These are phyloP conservation scores for Nephotettix cincticeps DNA, from an alignment of 1,140 invertebrate species.

Conservation along the genomic window DNA sequence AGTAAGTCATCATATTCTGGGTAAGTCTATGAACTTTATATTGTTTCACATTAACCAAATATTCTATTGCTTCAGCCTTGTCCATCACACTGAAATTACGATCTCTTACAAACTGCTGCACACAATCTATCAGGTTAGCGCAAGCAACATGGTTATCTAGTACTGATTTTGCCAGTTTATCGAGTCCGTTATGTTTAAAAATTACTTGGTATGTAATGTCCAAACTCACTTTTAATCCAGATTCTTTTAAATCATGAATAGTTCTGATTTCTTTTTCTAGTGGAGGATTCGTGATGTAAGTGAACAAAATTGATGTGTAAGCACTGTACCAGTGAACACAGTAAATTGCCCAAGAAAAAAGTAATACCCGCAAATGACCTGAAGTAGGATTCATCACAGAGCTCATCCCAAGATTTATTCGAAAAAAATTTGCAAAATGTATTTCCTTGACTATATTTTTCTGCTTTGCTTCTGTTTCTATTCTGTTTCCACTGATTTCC, in stretches of 20 bases:
- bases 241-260: neutral
- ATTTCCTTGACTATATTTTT: neutral
- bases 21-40: neutral
- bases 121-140: neutral
- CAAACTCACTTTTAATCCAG: neutral
- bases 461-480: neutral
- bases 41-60: neutral
- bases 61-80: neutral
- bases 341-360: neutral
- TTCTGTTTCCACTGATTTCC: too few relatives aligned
- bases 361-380: neutral
- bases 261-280: neutral
- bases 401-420: neutral
- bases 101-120: neutral
- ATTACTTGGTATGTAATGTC: neutral
- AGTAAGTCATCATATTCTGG: neutral
- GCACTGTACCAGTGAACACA: neutral
- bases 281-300: neutral
- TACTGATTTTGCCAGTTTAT: neutral
- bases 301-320: neutral
- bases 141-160: neutral
- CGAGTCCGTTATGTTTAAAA: neutral
- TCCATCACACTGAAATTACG: slow-evolving; percentile 6
- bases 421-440: neutral
- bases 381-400: neutral